Conservation (phyloP, 2,113 vertebrate genomes). For the Oxyura jamaicensis region DNA sequence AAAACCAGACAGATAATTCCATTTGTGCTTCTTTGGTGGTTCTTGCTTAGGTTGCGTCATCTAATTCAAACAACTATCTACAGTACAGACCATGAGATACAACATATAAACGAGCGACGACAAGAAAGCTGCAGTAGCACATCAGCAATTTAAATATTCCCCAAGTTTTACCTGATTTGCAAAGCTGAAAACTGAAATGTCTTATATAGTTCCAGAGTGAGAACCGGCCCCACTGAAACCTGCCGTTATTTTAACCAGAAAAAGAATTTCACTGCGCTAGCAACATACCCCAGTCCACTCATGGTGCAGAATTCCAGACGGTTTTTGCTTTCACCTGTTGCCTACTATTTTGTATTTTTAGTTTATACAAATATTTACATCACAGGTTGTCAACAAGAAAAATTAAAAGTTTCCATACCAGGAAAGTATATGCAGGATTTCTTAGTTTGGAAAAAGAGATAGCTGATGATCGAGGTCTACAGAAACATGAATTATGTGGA, state of each 20-base stretch:
- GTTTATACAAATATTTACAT: neutral
- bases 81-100: neutral
- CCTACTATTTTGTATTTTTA: neutral
- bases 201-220: neutral
- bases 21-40: neutral
- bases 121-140: conserved; percentile 3
- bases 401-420: neutral
- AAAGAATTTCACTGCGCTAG: neutral
- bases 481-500: neutral
- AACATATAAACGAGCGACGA: conserved; percentile 9
- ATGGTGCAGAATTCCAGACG: neutral
- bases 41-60: neutral
- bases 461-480: neutral
- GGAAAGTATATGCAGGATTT: neutral
- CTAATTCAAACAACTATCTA: neutral
- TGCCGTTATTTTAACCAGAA: neutral
- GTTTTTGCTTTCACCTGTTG: neutral
- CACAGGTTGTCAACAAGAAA: neutral
- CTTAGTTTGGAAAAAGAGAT: neutral
- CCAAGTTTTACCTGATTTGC: neutral
- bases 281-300: neutral
- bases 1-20: neutral
- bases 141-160: neutral
- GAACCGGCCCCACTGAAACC: neutral
- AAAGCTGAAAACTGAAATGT: neutral